Percentiles rank a stretch among this genome's conserved stretches.
Conservation (phyloP, 2,113 vertebrate genomes). For the Mungos mungo region DNA sequence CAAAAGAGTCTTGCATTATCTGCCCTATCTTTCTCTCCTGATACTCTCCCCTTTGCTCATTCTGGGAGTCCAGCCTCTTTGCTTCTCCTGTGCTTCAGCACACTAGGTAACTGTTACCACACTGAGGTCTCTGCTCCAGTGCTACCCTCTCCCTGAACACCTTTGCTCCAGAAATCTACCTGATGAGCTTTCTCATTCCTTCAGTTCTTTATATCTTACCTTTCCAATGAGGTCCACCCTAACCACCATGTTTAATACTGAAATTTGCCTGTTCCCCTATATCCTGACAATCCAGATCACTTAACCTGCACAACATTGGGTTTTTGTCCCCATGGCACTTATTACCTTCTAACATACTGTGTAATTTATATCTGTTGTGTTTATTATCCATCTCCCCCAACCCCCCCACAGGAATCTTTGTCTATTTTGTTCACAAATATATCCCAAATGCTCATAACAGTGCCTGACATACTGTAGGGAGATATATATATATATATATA, state of each 20-base stretch:
- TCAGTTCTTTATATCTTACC: neutral
- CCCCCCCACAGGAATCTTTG: neutral
- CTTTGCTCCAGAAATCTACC: neutral
- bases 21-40: neutral
- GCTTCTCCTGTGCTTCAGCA: neutral
- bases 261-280: neutral
- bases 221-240: neutral
- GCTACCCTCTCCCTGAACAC: neutral
- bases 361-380: neutral
- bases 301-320: neutral
- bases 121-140: neutral
- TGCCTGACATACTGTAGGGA: neutral
- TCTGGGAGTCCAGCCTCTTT: neutral
- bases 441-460: constrained; percentile 13
- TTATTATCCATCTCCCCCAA: neutral
- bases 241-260: neutral
- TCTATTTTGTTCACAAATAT: neutral
- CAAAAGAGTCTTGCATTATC: neutral
- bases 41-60: neutral
- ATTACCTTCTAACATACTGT: neutral
- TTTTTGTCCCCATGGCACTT: neutral
- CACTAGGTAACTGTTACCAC: neutral
- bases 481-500: neutral
- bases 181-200: neutral
- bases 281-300: neutral